Evolutionary conservation across 2,888 invertebrate species (phyloP).

Genomic region (Drosophila seclusa): DNA sequence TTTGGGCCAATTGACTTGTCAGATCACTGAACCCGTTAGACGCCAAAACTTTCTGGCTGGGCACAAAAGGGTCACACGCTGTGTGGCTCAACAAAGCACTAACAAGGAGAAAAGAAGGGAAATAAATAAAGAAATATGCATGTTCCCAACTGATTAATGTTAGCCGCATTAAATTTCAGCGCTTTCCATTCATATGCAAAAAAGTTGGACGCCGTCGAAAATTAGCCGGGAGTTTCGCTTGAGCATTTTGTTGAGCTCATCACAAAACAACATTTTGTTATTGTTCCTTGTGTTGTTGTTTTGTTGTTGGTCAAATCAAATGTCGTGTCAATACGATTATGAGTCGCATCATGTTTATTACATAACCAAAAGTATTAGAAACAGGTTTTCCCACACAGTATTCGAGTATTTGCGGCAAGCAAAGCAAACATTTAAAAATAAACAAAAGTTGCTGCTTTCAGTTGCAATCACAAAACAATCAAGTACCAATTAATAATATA

Average conservation of each 20-base stretch:
- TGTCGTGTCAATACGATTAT: constrained; percentile 40
- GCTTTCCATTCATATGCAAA: constrained; percentile 77
- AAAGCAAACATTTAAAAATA: constrained; percentile 7
- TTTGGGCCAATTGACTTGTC: not conserved
- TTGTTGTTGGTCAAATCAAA: constrained; percentile 28
- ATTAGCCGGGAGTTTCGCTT: constrained; percentile 25
- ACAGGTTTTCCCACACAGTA: constrained; percentile 44
- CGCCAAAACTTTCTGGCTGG: not conserved
- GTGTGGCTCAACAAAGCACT: not conserved
- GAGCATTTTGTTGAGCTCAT: constrained; percentile 60
- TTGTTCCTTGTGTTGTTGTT: constrained; percentile 10
- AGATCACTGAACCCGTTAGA: not conserved
- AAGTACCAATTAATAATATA: not conserved
- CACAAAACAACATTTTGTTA: constrained; percentile 22
- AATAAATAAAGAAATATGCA: not conserved
- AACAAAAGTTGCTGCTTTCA: constrained; percentile 9
- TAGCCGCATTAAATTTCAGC: constrained; percentile 65
- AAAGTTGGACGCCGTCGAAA: constrained; percentile 19
- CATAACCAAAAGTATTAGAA: constrained; percentile 35
- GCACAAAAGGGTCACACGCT: constrained; percentile 4
- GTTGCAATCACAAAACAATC: not conserved
- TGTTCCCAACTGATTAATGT: constrained; percentile 66
- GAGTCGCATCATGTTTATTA: constrained; percentile 43
- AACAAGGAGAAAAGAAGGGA: not conserved
- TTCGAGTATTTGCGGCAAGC: not conserved